Base-by-base conservation (phyloP, 2,888 invertebrate species). In the Clitarchus hookeri region DNA sequence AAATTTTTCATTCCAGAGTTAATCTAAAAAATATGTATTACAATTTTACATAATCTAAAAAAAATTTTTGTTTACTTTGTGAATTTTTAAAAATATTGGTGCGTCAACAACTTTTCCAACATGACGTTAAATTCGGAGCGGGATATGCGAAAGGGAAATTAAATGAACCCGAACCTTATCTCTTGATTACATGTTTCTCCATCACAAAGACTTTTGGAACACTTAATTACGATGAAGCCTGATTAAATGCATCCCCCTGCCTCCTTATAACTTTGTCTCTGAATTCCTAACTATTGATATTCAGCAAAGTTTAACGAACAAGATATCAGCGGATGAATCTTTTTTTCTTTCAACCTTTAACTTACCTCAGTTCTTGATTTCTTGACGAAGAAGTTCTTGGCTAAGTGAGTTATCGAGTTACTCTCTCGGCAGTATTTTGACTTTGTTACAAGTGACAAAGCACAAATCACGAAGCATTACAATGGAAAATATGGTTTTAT, bases 231-330 rank as follows among this genome's bases (percentile, higher is more conserved):
- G 65, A 23, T 65, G 65, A 65, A 65, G 65, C 23, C 65, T 65
- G 65, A 65, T 23, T 65, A 65, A 65, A 65, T 1, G 65, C 65
- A n/a, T n/a, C n/a, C 65, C 65, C n/a, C 23, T 19, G 65, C n/a
- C 65, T 65, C 65, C 16, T n/a, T 23, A 8, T 0, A 65, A 65
- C 65, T 65, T 65, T n/a, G 65, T 65, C 65, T 65, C 65, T n/a
- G 65, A 65, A 65, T 65, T 65, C 65, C 65, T n/a, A 65, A 65
- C 65, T 65, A 65, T 65, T 65, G 65, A 65, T 65, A 65, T 65
- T 65, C 65, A n/a, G 65, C 65, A 19, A 65, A 19, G 65, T 65
- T 65, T 65, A 65, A 65, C 65, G 65, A 65, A 65, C 65, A n/a
- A 19, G 65, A 65, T 65, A n/a, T 65, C 65, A 65, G n/a, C 11